Evolutionary conservation across 2,113 vertebrate genomes (phyloP), one percentile per base, ranked within the genome.

Genomic region (Rhynchomys soricoides): DNA sequence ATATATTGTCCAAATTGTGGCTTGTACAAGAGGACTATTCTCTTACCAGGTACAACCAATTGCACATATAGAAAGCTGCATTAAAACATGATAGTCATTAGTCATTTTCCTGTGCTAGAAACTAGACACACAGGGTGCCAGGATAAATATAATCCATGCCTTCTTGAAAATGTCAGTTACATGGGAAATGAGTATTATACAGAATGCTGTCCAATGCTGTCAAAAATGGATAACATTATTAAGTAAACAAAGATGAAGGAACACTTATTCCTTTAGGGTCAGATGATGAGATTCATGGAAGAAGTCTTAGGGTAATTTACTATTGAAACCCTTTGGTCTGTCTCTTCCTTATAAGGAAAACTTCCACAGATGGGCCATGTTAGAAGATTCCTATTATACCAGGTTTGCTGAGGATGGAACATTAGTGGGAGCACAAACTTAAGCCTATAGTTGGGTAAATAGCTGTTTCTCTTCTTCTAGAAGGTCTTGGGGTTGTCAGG

Each of bases 11-110:
- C 45, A 83, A 75, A 37, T 55, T 87, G 17, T 94, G 52, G 5
- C 52, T 52, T 66, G 0, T 0, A 22, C 8, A 21, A 48, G 1
- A 1, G 11, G 1, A 19, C 5, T 2, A 9, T 45, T 86, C 26
- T 77, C 1, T 29, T 86, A 37, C 1, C 26, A 37, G 74, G 10
- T 34, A 66, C 40, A 66, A 19, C 12, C 19, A 55, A 19, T 19
- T 34, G 1, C 40, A 83, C 57, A 43, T 45, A 11, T 17, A 93
- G 45, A 37, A 95, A 59, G 19, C 6, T 21, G 12, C 19, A 73
- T 57, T 34, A 90, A 40, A 52, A 12, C 9, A 22, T 3, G 10
- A 12, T 52, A n/a, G 13, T 4, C 31, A 2, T 7, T 22, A 22
- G 16, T 79, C 45, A 3, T 45, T 95, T 93, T 73, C 37, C 66